Conservation (phyloP, 2,797 vertebrate species). For the Gymnothorax javanicus region DNA sequence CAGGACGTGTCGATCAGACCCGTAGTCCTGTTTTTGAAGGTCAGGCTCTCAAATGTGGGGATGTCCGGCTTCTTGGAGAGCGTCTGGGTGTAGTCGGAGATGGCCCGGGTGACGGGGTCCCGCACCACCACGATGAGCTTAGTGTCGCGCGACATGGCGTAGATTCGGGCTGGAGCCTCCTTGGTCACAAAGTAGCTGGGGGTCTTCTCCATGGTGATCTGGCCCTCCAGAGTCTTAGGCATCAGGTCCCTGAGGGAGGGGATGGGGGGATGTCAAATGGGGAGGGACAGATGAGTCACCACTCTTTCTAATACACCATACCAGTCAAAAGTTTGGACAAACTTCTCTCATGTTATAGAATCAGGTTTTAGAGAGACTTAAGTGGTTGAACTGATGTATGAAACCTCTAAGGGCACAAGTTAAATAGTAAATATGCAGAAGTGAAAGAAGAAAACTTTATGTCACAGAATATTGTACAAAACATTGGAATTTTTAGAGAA, state of each 20-base stretch:
- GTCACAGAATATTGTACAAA: too few relatives aligned
- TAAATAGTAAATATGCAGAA: too few relatives aligned
- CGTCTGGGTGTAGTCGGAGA: conserved; percentile 70
- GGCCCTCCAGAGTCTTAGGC: conserved; percentile 68
- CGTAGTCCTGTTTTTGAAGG: conserved; percentile 82
- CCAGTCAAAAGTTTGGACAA: too few relatives aligned
- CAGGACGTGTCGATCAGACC: conserved; percentile 82
- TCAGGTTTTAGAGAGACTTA: too few relatives aligned
- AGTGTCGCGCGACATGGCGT: conserved; percentile 62
- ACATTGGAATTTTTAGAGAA: too few relatives aligned
- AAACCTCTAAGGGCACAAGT: too few relatives aligned
- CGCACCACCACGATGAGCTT: conserved; percentile 68
- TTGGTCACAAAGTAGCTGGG: conserved; percentile 69
- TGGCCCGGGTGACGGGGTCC: conserved; percentile 64
- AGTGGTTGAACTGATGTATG: too few relatives aligned
- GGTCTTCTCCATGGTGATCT: conserved; percentile 72
- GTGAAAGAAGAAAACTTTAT: too few relatives aligned
- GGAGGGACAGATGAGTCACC: not conserved
- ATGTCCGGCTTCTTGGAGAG: conserved; percentile 81
- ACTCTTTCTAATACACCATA: too few relatives aligned
- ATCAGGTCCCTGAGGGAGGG: conserved; percentile 57
- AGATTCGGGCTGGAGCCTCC: conserved; percentile 61
- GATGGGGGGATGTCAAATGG: not conserved
- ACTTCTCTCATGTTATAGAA: too few relatives aligned
- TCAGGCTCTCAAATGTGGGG: conserved; percentile 79